phyloP scores from a whole-genome alignment of 1,140 invertebrate species.

The Dolichoris vasculosae region DNA sequence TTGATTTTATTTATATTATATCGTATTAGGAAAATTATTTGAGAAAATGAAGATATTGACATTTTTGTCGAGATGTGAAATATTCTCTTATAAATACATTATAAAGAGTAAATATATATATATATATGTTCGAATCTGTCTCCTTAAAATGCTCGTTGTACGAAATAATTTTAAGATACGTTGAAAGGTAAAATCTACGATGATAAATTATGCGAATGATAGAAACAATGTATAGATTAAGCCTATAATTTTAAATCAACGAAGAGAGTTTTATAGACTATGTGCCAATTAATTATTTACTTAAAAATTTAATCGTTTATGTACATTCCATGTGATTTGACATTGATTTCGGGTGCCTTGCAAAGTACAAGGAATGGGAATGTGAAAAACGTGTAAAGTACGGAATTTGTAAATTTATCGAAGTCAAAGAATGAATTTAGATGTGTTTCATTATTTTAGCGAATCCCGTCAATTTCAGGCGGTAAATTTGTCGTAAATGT shows the following conservation, averaged over 20 bases:
- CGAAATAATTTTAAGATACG: slow-evolving; percentile 50
- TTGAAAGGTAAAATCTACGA: slow-evolving; percentile 42
- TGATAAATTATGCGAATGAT: slow-evolving; percentile 38
- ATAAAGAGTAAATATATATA: slow-evolving; percentile 69
- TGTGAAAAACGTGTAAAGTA: slow-evolving; percentile 48
- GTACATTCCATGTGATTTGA: slow-evolving; percentile 46
- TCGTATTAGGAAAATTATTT: slow-evolving; percentile 54
- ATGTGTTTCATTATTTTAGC: slow-evolving; percentile 22
- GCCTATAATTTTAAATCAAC: slow-evolving; percentile 46
- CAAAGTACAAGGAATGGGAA: slow-evolving; percentile 22
- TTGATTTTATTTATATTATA: slow-evolving; percentile 45
- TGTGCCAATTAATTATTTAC: slow-evolving; percentile 57
- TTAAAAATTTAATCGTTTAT: slow-evolving; percentile 43
- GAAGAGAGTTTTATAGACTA: slow-evolving; percentile 55
- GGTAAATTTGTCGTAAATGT: slow-evolving; percentile 37
- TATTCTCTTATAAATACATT: slow-evolving; percentile 65
- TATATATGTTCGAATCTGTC: slow-evolving; percentile 63
- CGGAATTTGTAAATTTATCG: slow-evolving; percentile 45
- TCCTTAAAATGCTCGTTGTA: slow-evolving; percentile 59
- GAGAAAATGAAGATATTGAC: slow-evolving; percentile 50
- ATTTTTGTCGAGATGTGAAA: slow-evolving; percentile 62
- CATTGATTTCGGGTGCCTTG: slow-evolving; percentile 46
- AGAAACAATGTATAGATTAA: slow-evolving; percentile 41
- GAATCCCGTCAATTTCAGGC: slow-evolving; percentile 19
- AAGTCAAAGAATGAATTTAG: slow-evolving; percentile 22